Evolutionary conservation across 2,113 vertebrate genomes (phyloP), one percentile per base, ranked within the genome.

Genomic region (Phasianus colchicus): DNA sequence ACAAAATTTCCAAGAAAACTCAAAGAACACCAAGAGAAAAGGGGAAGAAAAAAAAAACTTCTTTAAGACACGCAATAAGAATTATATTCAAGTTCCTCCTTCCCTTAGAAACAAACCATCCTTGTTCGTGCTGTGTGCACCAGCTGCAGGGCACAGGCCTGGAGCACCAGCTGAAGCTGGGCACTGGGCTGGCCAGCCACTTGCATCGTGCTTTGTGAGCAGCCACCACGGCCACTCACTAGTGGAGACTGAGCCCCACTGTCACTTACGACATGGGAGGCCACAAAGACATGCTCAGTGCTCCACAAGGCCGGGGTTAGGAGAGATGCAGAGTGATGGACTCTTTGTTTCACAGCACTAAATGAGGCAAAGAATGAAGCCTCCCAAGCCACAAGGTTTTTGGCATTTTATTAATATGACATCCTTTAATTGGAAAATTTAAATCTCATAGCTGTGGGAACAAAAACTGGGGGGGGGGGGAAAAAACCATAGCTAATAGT

Each of bases 241-340:
- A 3, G 42, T 0, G 55, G 0, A 83, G 86, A 83, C 93, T 86
- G 83, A 87, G 78, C 71, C 52, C 76, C 84, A 86, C 90, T 96
- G 90, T 93, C 80, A 84, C 65, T 96, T 25, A 30, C 65, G 52
- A 74, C 69, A 94, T 0, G 1, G 30, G 86, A 75, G 29, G 73
- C 76, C 88, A 96, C 95, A 95, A 89, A 87, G 89, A 60, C 66
- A 36, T n/a, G 45, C 63, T 92, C 84, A 96, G 89, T 79, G 67
- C 84, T 77, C 36, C 0, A 0, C 40, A 73, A 0, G 0, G 74
- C 54, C 1, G 3, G 81, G 64, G 58, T 82, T 2, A 69, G 45
- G 50, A 77, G 75, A 87, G 71, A 90, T 25, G 50, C 78, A 83
- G 87, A 91, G 75, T 5, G 52, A 94, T 83, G 80, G 55, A 85